Percentiles rank a stretch among this genome's conserved stretches.
Conservation (phyloP, 1,140 invertebrate species). For the Panagrolaimus sp. region DNA sequence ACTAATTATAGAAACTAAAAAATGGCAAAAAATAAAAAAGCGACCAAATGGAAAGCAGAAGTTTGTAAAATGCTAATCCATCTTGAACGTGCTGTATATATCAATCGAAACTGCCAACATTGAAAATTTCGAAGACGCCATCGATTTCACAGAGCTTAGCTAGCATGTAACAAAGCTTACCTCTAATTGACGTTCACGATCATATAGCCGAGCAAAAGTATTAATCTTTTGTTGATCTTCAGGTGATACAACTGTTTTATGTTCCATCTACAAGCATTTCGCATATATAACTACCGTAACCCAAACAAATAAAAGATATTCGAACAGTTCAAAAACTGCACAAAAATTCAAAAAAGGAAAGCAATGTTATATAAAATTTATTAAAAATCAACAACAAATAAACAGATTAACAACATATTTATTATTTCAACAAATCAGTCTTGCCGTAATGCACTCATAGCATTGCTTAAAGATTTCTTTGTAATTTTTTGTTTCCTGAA, state of each 20-base stretch:
- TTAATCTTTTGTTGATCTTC: conserved; percentile 8
- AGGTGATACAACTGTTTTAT: background rate
- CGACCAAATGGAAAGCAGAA: no score
- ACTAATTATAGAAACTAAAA: no score
- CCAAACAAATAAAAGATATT: background rate
- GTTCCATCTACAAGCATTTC: background rate
- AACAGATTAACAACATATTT: background rate
- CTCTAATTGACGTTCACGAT: conserved; percentile 2
- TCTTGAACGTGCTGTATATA: no score
- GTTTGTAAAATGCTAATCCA: no score
- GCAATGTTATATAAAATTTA: background rate
- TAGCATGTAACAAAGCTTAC: background rate
- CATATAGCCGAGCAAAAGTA: background rate
- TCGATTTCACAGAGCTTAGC: no score
- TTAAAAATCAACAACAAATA: conserved; percentile 2
- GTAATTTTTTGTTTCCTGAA: background rate
- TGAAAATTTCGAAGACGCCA: no score
- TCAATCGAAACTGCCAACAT: no score
- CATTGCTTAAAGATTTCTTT: background rate
- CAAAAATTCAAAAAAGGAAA: no score
- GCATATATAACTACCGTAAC: background rate
- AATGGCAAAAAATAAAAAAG: no score
- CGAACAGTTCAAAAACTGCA: no score
- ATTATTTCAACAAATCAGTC: background rate
- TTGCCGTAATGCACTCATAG: background rate